Evolutionary conservation across 2,888 invertebrate genomes (phyloP).

Genomic region (Cyrtodaria siliqua): DNA sequence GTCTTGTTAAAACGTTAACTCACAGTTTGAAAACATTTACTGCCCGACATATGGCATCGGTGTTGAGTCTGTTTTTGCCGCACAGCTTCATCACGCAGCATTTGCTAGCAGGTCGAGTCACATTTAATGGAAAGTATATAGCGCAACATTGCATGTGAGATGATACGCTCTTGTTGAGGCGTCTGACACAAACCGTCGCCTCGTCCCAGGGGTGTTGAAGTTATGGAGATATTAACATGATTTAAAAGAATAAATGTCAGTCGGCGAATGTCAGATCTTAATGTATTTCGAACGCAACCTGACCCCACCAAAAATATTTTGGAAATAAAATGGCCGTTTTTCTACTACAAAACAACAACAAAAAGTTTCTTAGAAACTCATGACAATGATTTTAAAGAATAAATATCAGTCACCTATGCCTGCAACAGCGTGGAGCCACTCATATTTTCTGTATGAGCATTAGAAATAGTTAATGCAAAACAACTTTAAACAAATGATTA

Average conservation of each 20-base stretch:
- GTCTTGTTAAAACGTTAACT: constrained; percentile 9
- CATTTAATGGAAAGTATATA: not conserved
- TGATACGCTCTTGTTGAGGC: constrained; percentile 1
- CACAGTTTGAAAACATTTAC: constrained; percentile 10
- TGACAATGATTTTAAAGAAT: too few relatives aligned
- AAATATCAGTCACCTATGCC: too few relatives aligned
- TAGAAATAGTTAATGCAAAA: too few relatives aligned
- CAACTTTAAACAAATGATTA: too few relatives aligned
- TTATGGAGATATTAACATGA: constrained; percentile 18
- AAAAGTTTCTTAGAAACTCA: too few relatives aligned
- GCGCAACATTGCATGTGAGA: constrained; percentile 3
- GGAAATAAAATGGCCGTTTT: too few relatives aligned
- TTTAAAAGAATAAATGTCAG: constrained; percentile 22
- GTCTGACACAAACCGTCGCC: not conserved
- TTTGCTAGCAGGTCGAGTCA: constrained; percentile 13
- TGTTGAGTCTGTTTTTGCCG: constrained; percentile 10
- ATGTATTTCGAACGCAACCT: too few relatives aligned
- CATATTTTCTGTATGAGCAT: too few relatives aligned
- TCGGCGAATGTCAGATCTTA: not conserved
- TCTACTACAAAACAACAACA: too few relatives aligned
- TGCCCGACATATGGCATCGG: not conserved
- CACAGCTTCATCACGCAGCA: constrained; percentile 34
- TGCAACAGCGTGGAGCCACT: too few relatives aligned
- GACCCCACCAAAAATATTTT: too few relatives aligned
- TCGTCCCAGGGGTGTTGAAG: not conserved